Evolutionary conservation across 2,113 vertebrate species (phyloP).

Genomic region (Carettochelys insculpta): DNA sequence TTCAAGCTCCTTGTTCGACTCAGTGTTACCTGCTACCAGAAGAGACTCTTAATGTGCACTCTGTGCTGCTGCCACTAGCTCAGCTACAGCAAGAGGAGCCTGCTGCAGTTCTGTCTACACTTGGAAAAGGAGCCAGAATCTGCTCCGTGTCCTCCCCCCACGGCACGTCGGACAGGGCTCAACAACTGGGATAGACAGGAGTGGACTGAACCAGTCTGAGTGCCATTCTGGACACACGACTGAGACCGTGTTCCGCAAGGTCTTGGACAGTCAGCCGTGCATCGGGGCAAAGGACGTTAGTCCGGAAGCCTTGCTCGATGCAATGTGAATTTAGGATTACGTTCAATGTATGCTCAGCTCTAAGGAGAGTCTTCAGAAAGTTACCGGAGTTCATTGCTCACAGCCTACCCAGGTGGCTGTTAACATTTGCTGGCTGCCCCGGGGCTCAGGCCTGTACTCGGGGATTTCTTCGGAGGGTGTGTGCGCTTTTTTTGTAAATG

Average conservation of each 20-base stretch:
- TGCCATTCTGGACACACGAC: not conserved
- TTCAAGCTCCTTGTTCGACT: not conserved
- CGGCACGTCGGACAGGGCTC: not conserved
- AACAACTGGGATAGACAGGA: too few species aligned
- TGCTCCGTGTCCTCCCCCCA: not conserved
- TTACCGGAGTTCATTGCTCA: not conserved
- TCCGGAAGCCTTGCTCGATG: not conserved
- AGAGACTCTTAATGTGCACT: not conserved
- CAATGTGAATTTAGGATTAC: not conserved
- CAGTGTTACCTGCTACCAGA: not conserved
- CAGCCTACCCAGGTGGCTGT: too few species aligned
- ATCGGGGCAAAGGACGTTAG: accelerated
- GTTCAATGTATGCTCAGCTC: not conserved
- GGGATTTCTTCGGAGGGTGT: too few species aligned
- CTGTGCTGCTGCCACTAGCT: not conserved
- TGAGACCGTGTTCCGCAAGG: accelerated
- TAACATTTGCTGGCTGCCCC: not conserved
- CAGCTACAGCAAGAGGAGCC: not conserved
- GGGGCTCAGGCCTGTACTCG: too few species aligned
- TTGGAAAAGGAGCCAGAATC: not conserved
- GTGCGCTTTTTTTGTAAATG: too few species aligned
- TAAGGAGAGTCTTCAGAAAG: not conserved
- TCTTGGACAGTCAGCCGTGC: accelerated
- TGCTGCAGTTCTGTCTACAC: not conserved
- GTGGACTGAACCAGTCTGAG: not conserved